phyloP scores from a whole-genome alignment of 2,797 vertebrate genomes.

The Leuciscus waleckii region DNA sequence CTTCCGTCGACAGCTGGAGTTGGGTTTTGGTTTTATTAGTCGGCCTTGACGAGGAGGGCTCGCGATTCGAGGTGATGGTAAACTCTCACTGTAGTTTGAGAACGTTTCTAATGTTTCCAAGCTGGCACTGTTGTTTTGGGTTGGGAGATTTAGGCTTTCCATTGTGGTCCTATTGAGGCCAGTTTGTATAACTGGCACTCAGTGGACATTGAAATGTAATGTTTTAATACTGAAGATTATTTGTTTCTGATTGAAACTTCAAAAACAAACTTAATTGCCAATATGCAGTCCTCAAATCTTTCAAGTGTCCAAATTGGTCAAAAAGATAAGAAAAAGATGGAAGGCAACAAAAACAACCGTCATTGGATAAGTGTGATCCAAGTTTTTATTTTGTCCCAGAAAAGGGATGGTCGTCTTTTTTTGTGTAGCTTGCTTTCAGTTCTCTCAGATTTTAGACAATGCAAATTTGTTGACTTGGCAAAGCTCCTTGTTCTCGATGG shows the following conservation, averaged over 20 bases:
- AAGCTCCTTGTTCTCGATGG: background rate
- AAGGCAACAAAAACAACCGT: conserved; percentile 76
- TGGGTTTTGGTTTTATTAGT: conserved; percentile 74
- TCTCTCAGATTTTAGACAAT: background rate
- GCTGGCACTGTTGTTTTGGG: conserved; percentile 67
- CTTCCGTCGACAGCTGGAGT: conserved; percentile 77
- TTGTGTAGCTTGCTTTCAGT: background rate
- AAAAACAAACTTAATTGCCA: conserved; percentile 8
- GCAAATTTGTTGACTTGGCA: background rate
- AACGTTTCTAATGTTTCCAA: conserved; percentile 69
- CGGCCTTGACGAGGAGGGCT: conserved; percentile 62
- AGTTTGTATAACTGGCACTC: conserved; percentile 68
- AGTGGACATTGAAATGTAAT: conserved; percentile 61
- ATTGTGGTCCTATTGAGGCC: conserved; percentile 69
- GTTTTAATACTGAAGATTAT: conserved; percentile 53
- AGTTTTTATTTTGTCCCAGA: background rate
- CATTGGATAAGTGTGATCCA: conserved; percentile 71
- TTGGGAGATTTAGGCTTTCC: conserved; percentile 78
- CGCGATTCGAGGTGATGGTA: conserved; percentile 69
- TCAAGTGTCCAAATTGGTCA: conserved; percentile 80
- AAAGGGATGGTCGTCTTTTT: background rate
- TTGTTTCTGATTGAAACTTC: conserved; percentile 14
- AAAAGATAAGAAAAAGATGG: conserved; percentile 80
- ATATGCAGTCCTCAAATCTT: conserved; percentile 50
- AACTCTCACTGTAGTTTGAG: conserved; percentile 67